Evolutionary conservation across 1,140 invertebrate genomes (phyloP), one percentile per base, ranked within the genome.

Genomic region (Pomacea maculata): DNA sequence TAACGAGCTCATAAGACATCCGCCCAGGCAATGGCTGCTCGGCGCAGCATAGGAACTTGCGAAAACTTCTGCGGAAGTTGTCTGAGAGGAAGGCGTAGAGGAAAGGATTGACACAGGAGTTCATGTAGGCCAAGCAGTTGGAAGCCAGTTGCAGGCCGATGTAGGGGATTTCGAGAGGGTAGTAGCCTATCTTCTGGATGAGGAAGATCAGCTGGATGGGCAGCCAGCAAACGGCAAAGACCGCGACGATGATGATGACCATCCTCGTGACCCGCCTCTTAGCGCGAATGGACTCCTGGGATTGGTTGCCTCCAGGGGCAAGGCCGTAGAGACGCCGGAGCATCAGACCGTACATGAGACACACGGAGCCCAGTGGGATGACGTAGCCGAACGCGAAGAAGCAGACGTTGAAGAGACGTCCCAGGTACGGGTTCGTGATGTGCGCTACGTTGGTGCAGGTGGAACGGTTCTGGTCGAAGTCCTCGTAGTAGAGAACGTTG

Each of bases 221-320:
- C 85, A 96, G 95, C 98, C 98, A 99, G 92, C 97, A 98, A 61
- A 98, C 93, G 17, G 97, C 97, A 90, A 99, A 99, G 57, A 97
- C 97, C 25, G 96, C 94, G 0, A 99, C 96, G 21, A 99, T 97
- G 29, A 97, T 95, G 57, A 98, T 94, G 14, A 99, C 96, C 94
- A 99, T 96, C 82, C 96, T 93, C 2, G 97, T 99, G 1, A 98
- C 97, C 82, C 97, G 93, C 90, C 95, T 95, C 91, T 97, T 97
- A 54, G 96, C 96, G 85, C 96, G 93, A 71, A 96, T 92, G 75
- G 93, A 94, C 87, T 95, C 95, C 4, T 94, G 93, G 57, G 94
- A 94, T 63, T 93, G 92, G 83, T 93, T 94, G 11, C 94, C 95
- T 8, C 95, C 95, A 1, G 95, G 95, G 52, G 94, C 90, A 67